Evolutionary conservation across 2,797 vertebrate species (phyloP), one percentile per base, ranked within the genome.

Genomic region (Chrosomus eos): DNA sequence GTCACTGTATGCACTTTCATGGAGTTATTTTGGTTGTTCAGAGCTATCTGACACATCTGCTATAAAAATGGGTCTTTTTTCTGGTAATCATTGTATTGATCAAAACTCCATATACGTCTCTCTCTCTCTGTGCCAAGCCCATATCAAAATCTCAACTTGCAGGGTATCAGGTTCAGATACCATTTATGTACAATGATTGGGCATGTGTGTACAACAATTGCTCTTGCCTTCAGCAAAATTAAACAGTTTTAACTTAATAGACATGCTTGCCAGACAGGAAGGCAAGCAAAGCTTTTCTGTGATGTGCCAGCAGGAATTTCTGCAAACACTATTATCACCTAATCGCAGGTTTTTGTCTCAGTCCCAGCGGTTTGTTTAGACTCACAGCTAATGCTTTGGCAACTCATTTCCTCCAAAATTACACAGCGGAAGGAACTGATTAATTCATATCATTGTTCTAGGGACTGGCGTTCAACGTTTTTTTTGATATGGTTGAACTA

Each of bases 231-330:
- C 45, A 21, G 55, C 58, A 51, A 87, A 90, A 86, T 78, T 83
- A 85, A 70, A 72, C 74, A 31, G 36, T 53, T 66, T 67, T 53
- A 48, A 38, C 60, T 66, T 80, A 84, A 88, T 87, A 88, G 86
- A 89, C 88, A 76, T n/a, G 82, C 81, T 85, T 87, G 55, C 82
- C 85, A 89, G 87, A 87, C 83, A 87, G 85, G 88, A 90, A 85
- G 40, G 78, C 72, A 75, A 70, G 31, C 28, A 73, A 82, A 90
- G 82, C 83, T 43, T 86, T 31, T 79, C 13, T 45, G 23, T 73
- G 83, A 84, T 79, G 48, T 86, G 85, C 84, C 71, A 88, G 73
- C 33, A 85, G 38, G 66, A 85, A 84, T 80, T 85, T 60, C 33
- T 80, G 45, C 62, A 66, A 82, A 60, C 67, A 82, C 19, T 11